Base-by-base conservation (phyloP, 2,797 vertebrate genomes). In the Stomatorhinus walkeri region DNA sequence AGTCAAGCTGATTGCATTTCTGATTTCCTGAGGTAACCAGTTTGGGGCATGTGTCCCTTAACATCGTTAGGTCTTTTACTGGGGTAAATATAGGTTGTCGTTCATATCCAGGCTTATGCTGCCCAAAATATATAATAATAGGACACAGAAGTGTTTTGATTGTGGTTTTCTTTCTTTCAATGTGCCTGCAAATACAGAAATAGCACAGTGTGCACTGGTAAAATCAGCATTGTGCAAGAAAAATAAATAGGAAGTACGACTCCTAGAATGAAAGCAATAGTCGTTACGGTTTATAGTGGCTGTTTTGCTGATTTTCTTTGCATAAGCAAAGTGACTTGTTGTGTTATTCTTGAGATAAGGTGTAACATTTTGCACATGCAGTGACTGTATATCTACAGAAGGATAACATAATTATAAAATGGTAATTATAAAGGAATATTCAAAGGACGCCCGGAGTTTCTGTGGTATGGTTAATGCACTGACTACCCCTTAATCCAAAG, bases 1-100 rank as follows among this genome's bases (percentile, higher is more conserved):
- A 89, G 16, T 86, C 43, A 72, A 84, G 56, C 61, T 68, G 59
- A 85, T 68, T 72, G 49, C 46, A 89, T 68, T 68, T 85, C 61
- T 68, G 81, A 51, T 86, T 89, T 85, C 83, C 83, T 85, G 88
- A 28, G 28, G 36, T 56, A n/a, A 72, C n/a, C 51, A 43, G 10
- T 48, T 59, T 88, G 32, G 51, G 52, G 59, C 52, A 28, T 40
- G 19, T 43, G 76, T 24, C 40, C 4, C 14, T 51, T 85, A 24
- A 85, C 76, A 19, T 79, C 40, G 16, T 43, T 84, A 49, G 51
- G 36, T 84, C 36, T 40, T 22, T 84, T 88, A 56, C 0, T 86
- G 49, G 22, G 32, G 54, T 84, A 84, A 84, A 59, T 88, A 32
- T 83, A 56, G n/a, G n/a, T 9, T 89, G 43, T 68, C 1, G 48